Evolutionary conservation across 2,113 vertebrate genomes (phyloP).

Genomic region (Nothobranchius kuhntae): DNA sequence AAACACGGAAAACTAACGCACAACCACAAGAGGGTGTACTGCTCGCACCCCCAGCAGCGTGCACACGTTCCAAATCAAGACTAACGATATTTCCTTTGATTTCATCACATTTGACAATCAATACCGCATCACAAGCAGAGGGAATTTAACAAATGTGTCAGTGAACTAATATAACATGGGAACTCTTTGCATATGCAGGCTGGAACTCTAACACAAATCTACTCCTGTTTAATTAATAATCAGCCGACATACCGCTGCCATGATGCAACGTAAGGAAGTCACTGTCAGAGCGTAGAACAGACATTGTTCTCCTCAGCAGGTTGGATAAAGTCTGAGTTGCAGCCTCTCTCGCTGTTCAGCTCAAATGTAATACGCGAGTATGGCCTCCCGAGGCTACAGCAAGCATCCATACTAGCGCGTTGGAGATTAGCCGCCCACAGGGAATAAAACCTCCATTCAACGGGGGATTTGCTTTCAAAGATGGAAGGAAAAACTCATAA

Average conservation of each 20-base stretch:
- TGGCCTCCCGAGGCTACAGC: constrained; percentile 1
- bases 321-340: constrained; percentile 2
- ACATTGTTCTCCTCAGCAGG: not conserved
- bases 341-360: not conserved
- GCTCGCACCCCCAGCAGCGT: too few species aligned
- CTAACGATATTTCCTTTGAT: too few species aligned
- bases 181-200: too few species aligned
- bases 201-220: too few species aligned
- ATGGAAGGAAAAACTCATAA: not conserved
- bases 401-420: constrained; percentile 17
- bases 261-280: not conserved
- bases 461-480: not conserved
- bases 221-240: not conserved
- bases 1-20: too few species aligned
- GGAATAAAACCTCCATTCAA: not conserved
- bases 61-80: too few species aligned
- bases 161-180: too few species aligned
- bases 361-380: constrained; percentile 9
- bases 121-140: too few species aligned
- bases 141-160: too few species aligned
- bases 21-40: too few species aligned
- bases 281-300: not conserved
- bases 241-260: not conserved
- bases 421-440: constrained; percentile 19
- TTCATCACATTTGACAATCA: too few species aligned